These are phyloP conservation scores for Portunus trituberculatus DNA, from an alignment of 1,140 invertebrate genomes.

Conservation along the genomic window DNA sequence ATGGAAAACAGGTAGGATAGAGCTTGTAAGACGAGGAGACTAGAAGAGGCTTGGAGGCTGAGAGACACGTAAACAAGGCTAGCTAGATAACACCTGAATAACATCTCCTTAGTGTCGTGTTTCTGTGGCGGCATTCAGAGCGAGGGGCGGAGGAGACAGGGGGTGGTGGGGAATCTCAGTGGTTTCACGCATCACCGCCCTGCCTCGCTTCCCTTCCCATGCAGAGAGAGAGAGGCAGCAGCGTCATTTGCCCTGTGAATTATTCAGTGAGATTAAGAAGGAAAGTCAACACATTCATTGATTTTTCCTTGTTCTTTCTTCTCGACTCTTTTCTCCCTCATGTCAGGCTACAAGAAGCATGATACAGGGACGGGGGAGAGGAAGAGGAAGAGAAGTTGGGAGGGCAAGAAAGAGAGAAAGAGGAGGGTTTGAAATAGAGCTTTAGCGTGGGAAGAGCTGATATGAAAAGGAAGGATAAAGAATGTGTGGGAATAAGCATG, in stretches of 20 bases:
- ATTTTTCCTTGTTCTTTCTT: neutral
- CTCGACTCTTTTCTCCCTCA: neutral
- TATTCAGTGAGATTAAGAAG: conserved; percentile 11
- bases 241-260: neutral
- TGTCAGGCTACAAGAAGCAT: neutral
- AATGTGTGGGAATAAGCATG: neutral
- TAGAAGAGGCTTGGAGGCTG: too few relatives aligned
- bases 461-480: neutral
- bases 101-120: too few relatives aligned
- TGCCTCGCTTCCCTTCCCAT: too few relatives aligned
- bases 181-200: too few relatives aligned
- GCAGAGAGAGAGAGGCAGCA: neutral
- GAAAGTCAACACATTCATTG: neutral
- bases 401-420: too few relatives aligned
- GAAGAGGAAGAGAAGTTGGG: neutral
- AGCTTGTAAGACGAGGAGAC: too few relatives aligned
- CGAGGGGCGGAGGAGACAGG: too few relatives aligned
- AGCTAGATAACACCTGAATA: too few relatives aligned
- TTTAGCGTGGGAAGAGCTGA: neutral
- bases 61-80: too few relatives aligned
- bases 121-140: too few relatives aligned
- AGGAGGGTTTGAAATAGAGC: neutral
- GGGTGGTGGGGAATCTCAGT: too few relatives aligned
- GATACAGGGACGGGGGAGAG: neutral
- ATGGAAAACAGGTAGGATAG: too few relatives aligned